Evolutionary conservation across 2,888 invertebrate species (phyloP), one percentile per base, ranked within the genome.

Genomic region (Polylopha cassiicola): DNA sequence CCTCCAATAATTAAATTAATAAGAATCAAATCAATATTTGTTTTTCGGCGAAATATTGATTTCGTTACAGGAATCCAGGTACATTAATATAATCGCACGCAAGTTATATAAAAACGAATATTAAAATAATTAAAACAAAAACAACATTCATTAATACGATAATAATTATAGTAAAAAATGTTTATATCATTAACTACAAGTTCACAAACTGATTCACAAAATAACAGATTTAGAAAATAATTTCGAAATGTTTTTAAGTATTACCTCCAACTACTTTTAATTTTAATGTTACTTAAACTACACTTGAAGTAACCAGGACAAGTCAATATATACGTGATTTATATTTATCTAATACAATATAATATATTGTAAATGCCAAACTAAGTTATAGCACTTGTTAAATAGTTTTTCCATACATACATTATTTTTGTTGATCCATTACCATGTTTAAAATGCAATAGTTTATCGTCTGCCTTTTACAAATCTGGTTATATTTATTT

Each of bases 361-460:
- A 74, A 74, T 60, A 67, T 82, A 82, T 75, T 80, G 73, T 76
- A 72, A 74, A 75, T 72, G 73, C 72, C 71, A 66, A 71, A 75
- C 73, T 67, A 73, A 73, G 71, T 68, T 73, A 73, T 80, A 73
- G 69, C 71, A 74, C 57, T 75, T 84, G 81, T 84, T 82, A 78
- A 73, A 79, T 79, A 81, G 75, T 73, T 77, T 67, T 73, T 77
- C 74, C 77, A 82, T 78, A 84, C 80, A 84, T 69, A 75, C 68
- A 68, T 62, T 73, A 71, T 79, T 84, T 84, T 81, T 84, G 77
- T 82, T 80, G 66, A 62, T 55, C 72, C 84, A 77, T 79, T 63
- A 61, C 82, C 86, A 85, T 82, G 58, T 73, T 66, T 71, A 86
- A 85, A 86, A 80, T 80, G 85, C 86, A 86, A 86, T 86, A 86